A percentile compares a stretch with the other conserved stretches of the same genome.
Evolutionary conservation across 2,113 vertebrate species (phyloP).

Genomic region (Amblyornis subalaris): DNA sequence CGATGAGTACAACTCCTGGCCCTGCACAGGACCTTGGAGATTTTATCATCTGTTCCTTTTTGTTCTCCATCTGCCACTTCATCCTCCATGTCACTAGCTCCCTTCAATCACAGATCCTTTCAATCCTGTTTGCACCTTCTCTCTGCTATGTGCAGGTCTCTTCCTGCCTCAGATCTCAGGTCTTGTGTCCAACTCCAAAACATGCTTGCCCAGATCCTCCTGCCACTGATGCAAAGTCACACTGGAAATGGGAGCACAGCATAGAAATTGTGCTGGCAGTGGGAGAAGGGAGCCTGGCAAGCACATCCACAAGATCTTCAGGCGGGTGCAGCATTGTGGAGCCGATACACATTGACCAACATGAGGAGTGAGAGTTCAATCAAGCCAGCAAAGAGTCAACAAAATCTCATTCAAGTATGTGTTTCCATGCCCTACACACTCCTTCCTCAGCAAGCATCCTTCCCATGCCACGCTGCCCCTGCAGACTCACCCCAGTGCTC

Average conservation of each 20-base stretch:
- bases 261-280: not conserved
- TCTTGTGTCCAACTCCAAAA: not conserved
- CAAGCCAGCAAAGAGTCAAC: not conserved
- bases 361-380: not conserved
- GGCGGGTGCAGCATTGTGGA: not conserved
- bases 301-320: not conserved
- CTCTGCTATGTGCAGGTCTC: not conserved
- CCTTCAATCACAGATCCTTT: not conserved
- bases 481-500: not conserved
- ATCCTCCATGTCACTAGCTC: not conserved
- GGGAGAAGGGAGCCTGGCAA: not conserved
- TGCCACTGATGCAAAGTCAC: not conserved
- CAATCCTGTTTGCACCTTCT: not conserved
- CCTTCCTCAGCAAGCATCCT: not conserved
- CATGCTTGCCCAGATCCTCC: not conserved
- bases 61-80: not conserved
- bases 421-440: not conserved
- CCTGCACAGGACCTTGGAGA: not conserved
- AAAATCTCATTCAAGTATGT: not conserved
- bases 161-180: not conserved
- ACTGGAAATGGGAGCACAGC: not conserved
- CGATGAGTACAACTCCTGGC: not conserved
- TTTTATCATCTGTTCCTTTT: not conserved
- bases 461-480: rapidly evolving
- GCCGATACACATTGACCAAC: rapidly evolving